Percentiles rank a stretch among this genome's conserved stretches.
These are phyloP conservation scores for Chionomys nivalis DNA, from an alignment of 2,113 vertebrate species.

Conservation along the genomic window DNA sequence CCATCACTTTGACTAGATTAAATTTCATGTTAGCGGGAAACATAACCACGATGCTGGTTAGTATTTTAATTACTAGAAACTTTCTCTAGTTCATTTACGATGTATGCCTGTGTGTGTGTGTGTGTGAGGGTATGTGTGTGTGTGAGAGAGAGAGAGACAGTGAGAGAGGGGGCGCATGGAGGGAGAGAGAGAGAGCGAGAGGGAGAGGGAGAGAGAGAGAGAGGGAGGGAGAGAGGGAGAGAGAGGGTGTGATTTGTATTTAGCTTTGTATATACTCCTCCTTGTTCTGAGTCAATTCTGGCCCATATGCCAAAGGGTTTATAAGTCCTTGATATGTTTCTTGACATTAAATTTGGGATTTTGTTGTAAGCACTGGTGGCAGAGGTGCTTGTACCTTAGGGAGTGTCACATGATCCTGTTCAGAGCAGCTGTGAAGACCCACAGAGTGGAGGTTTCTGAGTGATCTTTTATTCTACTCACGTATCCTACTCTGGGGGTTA, in stretches of 20 bases:
- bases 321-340: neutral
- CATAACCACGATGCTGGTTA: slow-evolving; percentile 12
- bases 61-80: neutral
- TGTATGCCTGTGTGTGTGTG: neutral
- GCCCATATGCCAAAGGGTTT: neutral
- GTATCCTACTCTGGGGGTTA: neutral
- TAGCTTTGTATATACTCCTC: neutral
- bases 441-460: neutral
- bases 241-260: neutral
- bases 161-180: too few species aligned
- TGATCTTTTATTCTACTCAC: neutral
- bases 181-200: too few species aligned
- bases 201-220: too few species aligned
- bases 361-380: neutral
- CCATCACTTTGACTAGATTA: slow-evolving; percentile 24
- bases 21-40: neutral
- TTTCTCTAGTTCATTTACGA: neutral
- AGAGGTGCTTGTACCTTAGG: neutral
- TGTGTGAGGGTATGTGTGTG: too few species aligned
- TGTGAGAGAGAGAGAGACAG: too few species aligned
- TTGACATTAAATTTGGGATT: neutral
- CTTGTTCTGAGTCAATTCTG: neutral
- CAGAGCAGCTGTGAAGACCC: neutral
- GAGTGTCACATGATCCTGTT: neutral
- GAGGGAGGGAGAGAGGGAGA: too few species aligned